Base-by-base conservation (phyloP, 53 echinoderm and acorn worm species). In the Apostichopus leukothele region DNA sequence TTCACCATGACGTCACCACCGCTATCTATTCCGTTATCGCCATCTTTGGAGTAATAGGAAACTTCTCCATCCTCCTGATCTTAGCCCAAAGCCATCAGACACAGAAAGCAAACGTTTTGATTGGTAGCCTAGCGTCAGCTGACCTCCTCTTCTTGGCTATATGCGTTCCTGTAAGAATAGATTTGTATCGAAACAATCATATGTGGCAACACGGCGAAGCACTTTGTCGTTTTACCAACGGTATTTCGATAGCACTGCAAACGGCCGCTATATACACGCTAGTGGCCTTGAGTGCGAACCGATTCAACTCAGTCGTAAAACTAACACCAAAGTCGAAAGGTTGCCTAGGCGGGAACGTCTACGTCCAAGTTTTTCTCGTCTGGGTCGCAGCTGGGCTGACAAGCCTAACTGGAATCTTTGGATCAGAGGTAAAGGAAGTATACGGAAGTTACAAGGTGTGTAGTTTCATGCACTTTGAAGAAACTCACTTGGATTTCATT, bases 61-160 rank as follows among this genome's bases (percentile, higher is more conserved):
- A 87, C 60, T 75, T 74, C 54, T 74, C 60, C 9, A 54, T 87
- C n/a, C 88, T 87, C 5, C 9, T 87, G 23, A 87, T 87, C 4
- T 50, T 87, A 23, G 88, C 54, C 5, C 88, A 74, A 53, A 74
- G 60, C 51, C 88, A 87, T 53, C 74, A 74, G 22, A 53, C 54
- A n/a, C 88, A 87, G 74, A 74, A 75, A 39, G 88, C 88, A 51
- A 87, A 87, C 26, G 27, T 87, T 53, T 75, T 87, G 20, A 87
- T 87, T n/a, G 88, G 88, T 19, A 75, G 74, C 16, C 3, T 87
- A 20, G 88, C 88, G n/a, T 21, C 73, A 52, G 88, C 88, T 4
- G 88, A 87, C 11, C 75, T 87, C 10, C 74, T 87, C 5, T 87
- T 53, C 59, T 50, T 87, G 23, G 53, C 75, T 20, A 52, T 74